Base-by-base conservation (phyloP, 2,113 vertebrate genomes). In the Telmatochromis sp. region DNA sequence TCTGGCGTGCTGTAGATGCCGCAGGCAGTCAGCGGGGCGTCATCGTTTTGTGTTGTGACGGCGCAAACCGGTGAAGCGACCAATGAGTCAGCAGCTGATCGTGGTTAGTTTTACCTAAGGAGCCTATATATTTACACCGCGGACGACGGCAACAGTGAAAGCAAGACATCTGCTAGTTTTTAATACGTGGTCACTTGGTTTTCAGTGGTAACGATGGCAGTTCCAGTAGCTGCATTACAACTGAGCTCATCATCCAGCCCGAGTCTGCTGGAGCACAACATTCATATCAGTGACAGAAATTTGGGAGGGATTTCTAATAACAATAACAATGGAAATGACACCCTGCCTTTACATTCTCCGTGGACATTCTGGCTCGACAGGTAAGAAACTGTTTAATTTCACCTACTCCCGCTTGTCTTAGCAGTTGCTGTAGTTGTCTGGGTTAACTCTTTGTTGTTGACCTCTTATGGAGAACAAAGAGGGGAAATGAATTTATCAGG, bases 281-380 rank as follows among this genome's bases (percentile, higher is more conserved):
- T 97, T 53, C 92, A 95, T 65, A 94, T 95, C 86, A 93, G 91
- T 89, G 95, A 95, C 85, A 93, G 28, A 83, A 95, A 96, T 89
- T 83, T 96, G 83, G 96, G 86, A 65, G 93, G 84, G 83, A 93
- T 95, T 84, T 87, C 94, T 15, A 93, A 78, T 23, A 63, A 89
- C 78, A 91, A 81, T 26, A 60, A 89, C 81, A 91, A 82, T 37
- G 95, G 95, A 21, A 91, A 82, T 75, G 93, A 94, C 81, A 94
- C 81, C 4, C 91, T 97, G 80, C 96, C 96, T 6, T 91, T 97
- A 9, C 96, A 97, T 84, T 97, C 96, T n/a, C 93, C 96, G 0
- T 97, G 97, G 97, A 97, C 96, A 31, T 97, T 97, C 86, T 97
- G 96, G 97, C 96, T 97, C 4, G 96, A 97, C 65, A 95, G 95